Evolutionary conservation across 2,113 vertebrate species (phyloP).

Genomic region (Catharus fuscescens): DNA sequence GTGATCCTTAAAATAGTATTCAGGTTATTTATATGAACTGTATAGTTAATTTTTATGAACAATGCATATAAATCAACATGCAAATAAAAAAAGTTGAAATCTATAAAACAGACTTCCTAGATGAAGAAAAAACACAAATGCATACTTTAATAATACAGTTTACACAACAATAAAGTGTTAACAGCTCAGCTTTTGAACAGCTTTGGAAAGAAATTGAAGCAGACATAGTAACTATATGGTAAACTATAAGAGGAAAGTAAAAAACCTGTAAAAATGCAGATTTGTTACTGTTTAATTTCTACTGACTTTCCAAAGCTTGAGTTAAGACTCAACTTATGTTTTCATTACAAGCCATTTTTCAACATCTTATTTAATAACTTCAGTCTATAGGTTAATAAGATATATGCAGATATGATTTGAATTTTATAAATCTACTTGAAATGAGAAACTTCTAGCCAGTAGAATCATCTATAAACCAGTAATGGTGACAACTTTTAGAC

Average conservation of each 20-base stretch:
- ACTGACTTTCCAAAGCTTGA: background rate
- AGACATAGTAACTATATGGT: background rate
- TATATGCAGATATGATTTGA: background rate
- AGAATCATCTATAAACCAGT: background rate
- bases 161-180: conserved; percentile 7
- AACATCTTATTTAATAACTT: background rate
- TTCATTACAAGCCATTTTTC: background rate
- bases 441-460: background rate
- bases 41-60: background rate
- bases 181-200: background rate
- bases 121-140: background rate
- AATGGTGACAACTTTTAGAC: background rate
- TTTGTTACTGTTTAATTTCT: background rate
- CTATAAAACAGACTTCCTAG: background rate
- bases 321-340: background rate
- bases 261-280: background rate
- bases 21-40: background rate
- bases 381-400: background rate
- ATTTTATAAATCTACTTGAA: background rate
- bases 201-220: conserved; percentile 1
- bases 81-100: background rate
- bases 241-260: background rate
- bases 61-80: background rate
- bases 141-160: background rate
- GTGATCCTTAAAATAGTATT: background rate